Conservation (phyloP, 1,140 invertebrate genomes). For the Heliconius congener region DNA sequence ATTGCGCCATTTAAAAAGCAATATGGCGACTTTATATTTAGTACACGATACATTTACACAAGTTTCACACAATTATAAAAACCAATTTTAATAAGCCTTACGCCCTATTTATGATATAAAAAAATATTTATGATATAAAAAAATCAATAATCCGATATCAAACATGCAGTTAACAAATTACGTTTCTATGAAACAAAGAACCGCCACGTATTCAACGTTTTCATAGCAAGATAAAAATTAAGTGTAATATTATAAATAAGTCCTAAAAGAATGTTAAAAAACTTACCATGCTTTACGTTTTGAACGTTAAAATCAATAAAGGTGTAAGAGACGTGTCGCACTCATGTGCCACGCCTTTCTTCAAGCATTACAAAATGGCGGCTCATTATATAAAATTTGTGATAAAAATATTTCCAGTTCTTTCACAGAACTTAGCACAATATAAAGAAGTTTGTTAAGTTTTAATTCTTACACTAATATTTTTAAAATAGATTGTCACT, state of each 20-base stretch:
- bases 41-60: not conserved
- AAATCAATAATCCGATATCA: not conserved
- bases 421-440: slow-evolving; percentile 26
- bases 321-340: slow-evolving; percentile 41
- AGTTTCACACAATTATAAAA: not conserved
- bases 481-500: slow-evolving; percentile 8
- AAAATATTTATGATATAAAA: not conserved
- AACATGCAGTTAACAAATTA: not conserved
- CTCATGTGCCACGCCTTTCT: slow-evolving; percentile 60
- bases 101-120: not conserved
- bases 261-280: slow-evolving; percentile 32
- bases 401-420: slow-evolving; percentile 11
- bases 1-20: not conserved
- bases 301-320: slow-evolving; percentile 37
- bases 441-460: slow-evolving; percentile 25
- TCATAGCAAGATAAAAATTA: not conserved
- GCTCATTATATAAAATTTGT: slow-evolving; percentile 43
- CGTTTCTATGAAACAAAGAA: not conserved
- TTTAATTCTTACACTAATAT: slow-evolving; percentile 33
- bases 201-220: not conserved
- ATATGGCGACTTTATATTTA: not conserved
- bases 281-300: slow-evolving; percentile 59
- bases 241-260: not conserved
- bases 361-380: slow-evolving; percentile 64
- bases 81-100: not conserved